These are phyloP conservation scores for Amazonetta brasiliensis DNA, from an alignment of 2,797 vertebrate species.

Conservation along the genomic window DNA sequence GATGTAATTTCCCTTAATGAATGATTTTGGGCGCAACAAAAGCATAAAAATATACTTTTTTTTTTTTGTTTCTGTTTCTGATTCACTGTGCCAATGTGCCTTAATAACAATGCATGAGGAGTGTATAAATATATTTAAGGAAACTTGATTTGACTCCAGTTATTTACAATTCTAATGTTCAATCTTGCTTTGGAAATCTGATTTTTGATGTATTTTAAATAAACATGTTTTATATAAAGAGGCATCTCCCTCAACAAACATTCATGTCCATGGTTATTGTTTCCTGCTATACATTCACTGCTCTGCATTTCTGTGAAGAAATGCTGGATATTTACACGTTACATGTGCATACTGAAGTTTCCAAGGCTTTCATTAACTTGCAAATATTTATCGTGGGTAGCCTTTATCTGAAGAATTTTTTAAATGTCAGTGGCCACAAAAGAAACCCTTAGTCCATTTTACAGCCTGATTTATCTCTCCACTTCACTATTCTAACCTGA, in stretches of 20 bases:
- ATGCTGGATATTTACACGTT: background rate
- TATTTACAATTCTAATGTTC: background rate
- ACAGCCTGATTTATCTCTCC: constrained; percentile 60
- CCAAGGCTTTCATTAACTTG: constrained; percentile 64
- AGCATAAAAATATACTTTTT: background rate
- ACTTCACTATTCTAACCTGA: background rate
- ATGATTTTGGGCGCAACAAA: background rate
- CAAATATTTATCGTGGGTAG: constrained; percentile 64
- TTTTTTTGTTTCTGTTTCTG: background rate
- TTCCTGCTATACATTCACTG: background rate
- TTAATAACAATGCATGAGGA: background rate
- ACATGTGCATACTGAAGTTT: constrained; percentile 17
- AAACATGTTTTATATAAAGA: background rate
- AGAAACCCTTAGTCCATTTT: constrained; percentile 51
- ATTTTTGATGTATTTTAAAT: background rate
- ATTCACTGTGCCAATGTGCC: background rate
- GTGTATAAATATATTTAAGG: background rate
- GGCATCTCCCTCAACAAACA: background rate
- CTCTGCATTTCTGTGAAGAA: background rate
- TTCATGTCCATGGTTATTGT: background rate
- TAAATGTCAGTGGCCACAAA: constrained; percentile 67
- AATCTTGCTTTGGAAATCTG: background rate
- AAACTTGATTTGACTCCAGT: background rate
- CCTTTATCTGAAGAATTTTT: constrained; percentile 65
- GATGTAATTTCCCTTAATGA: background rate